A percentile compares a stretch with the other conserved stretches of the same genome.
Conservation (phyloP, 2,113 vertebrate species). For the Thamnaconus septentrionalis region DNA sequence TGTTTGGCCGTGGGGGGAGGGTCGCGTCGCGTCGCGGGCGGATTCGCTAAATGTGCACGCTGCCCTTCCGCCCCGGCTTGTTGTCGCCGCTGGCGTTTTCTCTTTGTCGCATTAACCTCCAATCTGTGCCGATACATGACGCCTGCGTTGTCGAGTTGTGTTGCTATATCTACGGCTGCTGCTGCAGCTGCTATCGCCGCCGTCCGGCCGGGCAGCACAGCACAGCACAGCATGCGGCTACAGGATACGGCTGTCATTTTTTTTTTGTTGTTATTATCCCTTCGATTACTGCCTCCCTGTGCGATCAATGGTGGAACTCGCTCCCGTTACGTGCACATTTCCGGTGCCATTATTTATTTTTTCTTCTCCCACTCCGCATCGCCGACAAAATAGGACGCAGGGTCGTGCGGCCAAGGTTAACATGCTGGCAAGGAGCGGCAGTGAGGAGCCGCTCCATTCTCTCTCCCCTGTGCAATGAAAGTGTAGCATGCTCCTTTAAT, state of each 20-base stretch:
- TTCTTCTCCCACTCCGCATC: too few species aligned
- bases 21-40: constrained; percentile 32
- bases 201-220: background rate
- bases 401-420: constrained; percentile 66
- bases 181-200: background rate
- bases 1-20: constrained; percentile 79
- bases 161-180: too few species aligned
- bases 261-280: too few species aligned
- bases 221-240: background rate
- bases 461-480: background rate
- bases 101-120: too few species aligned
- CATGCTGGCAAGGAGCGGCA: constrained; percentile 14
- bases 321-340: too few species aligned
- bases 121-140: too few species aligned
- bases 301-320: too few species aligned
- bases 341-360: too few species aligned
- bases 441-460: constrained; percentile 3
- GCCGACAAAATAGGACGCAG: background rate
- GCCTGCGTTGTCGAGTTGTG: too few species aligned
- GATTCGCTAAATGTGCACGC: constrained; percentile 25
- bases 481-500: background rate
- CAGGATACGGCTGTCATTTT: too few species aligned
- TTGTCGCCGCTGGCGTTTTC: too few species aligned
- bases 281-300: too few species aligned
- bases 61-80: background rate